Base-by-base conservation (phyloP, 2,113 vertebrate genomes). In the Patagioenas fasciata region DNA sequence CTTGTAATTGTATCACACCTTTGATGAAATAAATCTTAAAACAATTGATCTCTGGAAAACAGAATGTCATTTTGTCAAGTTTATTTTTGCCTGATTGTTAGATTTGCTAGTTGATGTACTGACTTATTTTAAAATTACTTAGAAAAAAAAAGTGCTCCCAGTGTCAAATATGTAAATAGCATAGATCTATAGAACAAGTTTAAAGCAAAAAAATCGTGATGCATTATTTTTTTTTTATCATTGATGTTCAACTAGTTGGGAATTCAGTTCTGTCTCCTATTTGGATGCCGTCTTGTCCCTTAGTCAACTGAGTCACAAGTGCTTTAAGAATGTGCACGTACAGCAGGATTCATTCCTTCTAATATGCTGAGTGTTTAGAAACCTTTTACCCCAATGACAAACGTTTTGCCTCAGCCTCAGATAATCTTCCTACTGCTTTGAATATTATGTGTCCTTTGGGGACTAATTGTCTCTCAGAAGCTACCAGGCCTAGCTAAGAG, bases 1-100 rank as follows among this genome's bases (percentile, higher is more conserved):
- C 75, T 90, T 95, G 92, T 85, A 85, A 62, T 28, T 93, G 82
- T 95, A 78, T 91, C n/a, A 58, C 54, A 54, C 60, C 54, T 95
- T 82, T 90, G 44, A 70, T 77, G 42, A 94, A 95, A 96, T 96
- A 95, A 96, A 96, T 89, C 38, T 47, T 61, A 21, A 78, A 58
- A 57, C 40, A 51, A 16, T 24, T 94, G 53, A 70, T 89, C 56
- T 77, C 67, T 88, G 74, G 36, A 73, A 83, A 88, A 66, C 8
- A 79, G 77, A 72, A 92, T 77, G 67, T 82, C 24, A 50, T 88
- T 90, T 96, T 0, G 18, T 85, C 85, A 50, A 65, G 80, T 91
- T 51, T 28, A 2, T 91, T 94, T 36, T 73, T 91, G 40, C 6
- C 44, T 51, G 6, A 23, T 53, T n/a, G 32, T 80, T 75, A 61